These are phyloP conservation scores for Encarsia formosa DNA, from an alignment of 2,888 invertebrate species.

Conservation along the genomic window DNA sequence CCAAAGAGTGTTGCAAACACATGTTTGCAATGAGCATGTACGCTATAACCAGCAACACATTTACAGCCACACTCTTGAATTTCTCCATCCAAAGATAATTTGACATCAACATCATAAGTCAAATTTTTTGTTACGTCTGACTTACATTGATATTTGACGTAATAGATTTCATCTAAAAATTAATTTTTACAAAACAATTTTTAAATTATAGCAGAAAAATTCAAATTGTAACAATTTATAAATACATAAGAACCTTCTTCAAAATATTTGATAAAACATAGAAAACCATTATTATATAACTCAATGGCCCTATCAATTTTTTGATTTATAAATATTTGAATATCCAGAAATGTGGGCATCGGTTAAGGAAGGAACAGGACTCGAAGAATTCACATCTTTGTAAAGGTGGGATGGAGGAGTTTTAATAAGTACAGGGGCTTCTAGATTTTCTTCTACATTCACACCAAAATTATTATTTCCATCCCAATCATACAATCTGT, in stretches of 20 bases:
- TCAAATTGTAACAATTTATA: no score
- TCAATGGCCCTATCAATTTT: not conserved
- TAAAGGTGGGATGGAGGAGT: not conserved
- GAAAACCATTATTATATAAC: conserved; percentile 3
- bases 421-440: not conserved
- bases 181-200: no score
- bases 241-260: not conserved
- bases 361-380: not conserved
- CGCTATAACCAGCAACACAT: no score
- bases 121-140: not conserved
- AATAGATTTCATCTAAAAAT: no score
- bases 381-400: not conserved
- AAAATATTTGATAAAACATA: not conserved
- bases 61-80: not conserved
- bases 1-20: not conserved
- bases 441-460: not conserved
- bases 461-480: conserved; percentile 1
- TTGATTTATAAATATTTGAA: not conserved
- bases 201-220: no score
- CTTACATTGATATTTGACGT: no score
- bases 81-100: not conserved
- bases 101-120: not conserved
- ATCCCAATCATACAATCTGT: not conserved
- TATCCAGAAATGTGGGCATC: not conserved
- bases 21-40: not conserved